phyloP scores from a whole-genome alignment of 92 coral and sea anemone genomes.

The Zoanthus sansibaricus region DNA sequence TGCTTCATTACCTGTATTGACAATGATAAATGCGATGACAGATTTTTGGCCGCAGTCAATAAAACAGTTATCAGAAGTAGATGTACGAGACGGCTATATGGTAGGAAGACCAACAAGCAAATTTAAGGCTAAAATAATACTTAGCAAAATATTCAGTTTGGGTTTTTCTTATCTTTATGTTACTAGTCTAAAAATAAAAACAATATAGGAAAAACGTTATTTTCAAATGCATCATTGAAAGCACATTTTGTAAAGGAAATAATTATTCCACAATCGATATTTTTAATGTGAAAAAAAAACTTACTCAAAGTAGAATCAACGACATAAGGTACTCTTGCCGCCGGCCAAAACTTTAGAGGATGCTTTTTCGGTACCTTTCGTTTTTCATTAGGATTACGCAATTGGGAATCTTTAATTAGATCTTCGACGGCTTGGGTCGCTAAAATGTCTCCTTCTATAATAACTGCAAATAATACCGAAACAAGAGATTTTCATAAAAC shows the following conservation, averaged over 20 bases:
- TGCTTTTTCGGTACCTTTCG: constrained; percentile 20
- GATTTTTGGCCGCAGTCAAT: no score
- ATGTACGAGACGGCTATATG: no score
- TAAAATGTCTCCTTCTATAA: constrained; percentile 17
- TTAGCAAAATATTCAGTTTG: no score
- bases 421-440: constrained; percentile 11
- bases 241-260: no score
- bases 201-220: no score
- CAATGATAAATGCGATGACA: not conserved
- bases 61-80: no score
- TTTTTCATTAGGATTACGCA: not conserved
- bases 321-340: constrained; percentile 47
- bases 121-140: no score
- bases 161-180: no score
- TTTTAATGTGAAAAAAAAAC: not conserved
- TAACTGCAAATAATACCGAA: not conserved
- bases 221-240: no score
- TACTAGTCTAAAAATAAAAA: no score
- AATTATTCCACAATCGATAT: no score
- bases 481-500: not conserved
- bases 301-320: constrained; percentile 41
- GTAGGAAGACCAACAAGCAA: no score
- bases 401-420: constrained; percentile 2
- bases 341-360: constrained; percentile 42
- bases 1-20: constrained; percentile 16